These are phyloP conservation scores for Tinamus major DNA, from an alignment of 2,797 vertebrate genomes.

Conservation along the genomic window DNA sequence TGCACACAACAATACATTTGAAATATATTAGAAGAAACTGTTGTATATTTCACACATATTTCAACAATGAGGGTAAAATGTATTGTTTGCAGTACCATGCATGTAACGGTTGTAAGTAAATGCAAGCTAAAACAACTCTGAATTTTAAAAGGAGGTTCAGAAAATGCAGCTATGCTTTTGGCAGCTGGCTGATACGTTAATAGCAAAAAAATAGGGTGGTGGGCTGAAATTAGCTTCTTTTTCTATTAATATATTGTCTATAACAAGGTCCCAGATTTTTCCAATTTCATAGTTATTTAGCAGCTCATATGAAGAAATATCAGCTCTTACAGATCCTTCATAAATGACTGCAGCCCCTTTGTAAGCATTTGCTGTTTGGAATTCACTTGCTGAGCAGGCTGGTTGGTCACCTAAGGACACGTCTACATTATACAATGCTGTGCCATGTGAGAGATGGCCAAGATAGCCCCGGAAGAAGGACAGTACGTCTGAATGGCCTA, in stretches of 20 bases:
- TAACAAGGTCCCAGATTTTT: constrained; percentile 13
- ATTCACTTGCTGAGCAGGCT: neutral
- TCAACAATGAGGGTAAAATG: neutral
- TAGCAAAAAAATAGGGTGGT: neutral
- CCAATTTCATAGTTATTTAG: neutral
- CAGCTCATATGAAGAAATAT: constrained; percentile 1
- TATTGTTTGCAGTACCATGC: rapidly evolving
- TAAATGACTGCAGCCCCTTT: neutral
- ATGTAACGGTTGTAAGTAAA: neutral
- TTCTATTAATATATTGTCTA: neutral
- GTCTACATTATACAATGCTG: neutral
- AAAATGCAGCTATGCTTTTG: neutral
- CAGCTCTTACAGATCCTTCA: neutral
- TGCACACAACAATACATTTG: neutral
- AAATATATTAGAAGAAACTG: constrained; percentile 28
- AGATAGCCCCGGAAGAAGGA: constrained; percentile 55
- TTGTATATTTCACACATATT: constrained; percentile 10
- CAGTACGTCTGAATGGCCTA: constrained; percentile 22
- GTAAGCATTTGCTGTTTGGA: neutral
- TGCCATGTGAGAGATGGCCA: constrained; percentile 31
- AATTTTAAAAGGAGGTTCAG: constrained; percentile 10
- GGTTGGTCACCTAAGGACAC: constrained; percentile 46
- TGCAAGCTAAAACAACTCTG: neutral
- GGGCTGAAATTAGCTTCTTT: constrained; percentile 11
- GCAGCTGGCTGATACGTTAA: neutral